Evolutionary conservation across 2,888 invertebrate genomes (phyloP).

Genomic region (Tanypteryx hageni): DNA sequence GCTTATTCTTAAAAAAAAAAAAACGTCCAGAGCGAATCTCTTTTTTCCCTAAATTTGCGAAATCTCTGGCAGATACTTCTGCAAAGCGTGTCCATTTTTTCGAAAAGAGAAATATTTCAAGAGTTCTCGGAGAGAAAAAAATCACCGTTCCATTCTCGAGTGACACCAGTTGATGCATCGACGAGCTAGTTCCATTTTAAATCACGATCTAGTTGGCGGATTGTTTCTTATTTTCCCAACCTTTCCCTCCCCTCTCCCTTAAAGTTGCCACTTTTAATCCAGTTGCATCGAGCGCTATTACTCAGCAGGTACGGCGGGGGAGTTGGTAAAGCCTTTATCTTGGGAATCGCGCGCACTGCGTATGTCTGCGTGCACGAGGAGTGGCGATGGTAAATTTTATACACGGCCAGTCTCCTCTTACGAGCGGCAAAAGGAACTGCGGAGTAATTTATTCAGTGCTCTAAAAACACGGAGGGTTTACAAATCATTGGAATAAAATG

Average conservation of each 20-base stretch:
- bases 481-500: not conserved
- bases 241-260: not conserved
- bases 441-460: constrained; percentile 41
- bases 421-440: constrained; percentile 3
- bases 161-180: constrained; percentile 54
- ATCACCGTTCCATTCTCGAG: constrained; percentile 11
- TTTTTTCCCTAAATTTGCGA: constrained; percentile 9
- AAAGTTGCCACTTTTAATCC: constrained; percentile 42
- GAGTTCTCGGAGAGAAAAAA: not conserved
- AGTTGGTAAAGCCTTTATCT: constrained; percentile 41
- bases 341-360: not conserved
- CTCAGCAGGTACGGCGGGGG: not conserved
- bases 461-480: not conserved
- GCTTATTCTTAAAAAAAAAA: not conserved
- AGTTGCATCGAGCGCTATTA: constrained; percentile 24
- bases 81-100: not conserved
- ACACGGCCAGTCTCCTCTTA: constrained; percentile 1
- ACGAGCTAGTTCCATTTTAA: constrained; percentile 61
- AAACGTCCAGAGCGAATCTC: not conserved
- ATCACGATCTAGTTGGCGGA: constrained; percentile 34
- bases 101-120: not conserved
- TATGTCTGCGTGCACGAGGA: constrained; percentile 6
- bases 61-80: constrained; percentile 9
- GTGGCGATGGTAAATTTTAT: constrained; percentile 45
- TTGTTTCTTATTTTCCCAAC: constrained; percentile 4